phyloP scores from a whole-genome alignment of 2,888 invertebrate genomes.

The Spisula solida region DNA sequence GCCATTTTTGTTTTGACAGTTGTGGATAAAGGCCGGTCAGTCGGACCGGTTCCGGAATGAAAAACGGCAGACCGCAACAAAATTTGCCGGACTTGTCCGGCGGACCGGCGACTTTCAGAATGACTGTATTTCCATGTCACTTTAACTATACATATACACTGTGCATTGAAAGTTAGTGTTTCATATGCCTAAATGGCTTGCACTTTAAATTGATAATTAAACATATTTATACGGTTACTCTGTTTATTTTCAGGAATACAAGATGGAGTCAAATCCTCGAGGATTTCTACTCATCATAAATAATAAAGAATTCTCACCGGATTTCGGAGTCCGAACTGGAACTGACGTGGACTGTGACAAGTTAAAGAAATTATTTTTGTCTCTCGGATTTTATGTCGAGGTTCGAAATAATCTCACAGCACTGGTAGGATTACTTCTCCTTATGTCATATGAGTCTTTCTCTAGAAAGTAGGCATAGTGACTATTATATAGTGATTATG shows the following conservation, averaged over 20 bases:
- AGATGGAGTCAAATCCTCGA: slow-evolving; percentile 75
- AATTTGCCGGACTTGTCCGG: background rate
- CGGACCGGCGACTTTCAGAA: too few relatives aligned
- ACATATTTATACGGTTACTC: background rate
- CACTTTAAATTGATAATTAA: background rate
- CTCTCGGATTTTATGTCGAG: slow-evolving; percentile 72
- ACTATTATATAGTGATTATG: too few relatives aligned
- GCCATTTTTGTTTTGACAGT: too few relatives aligned
- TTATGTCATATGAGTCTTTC: too few relatives aligned
- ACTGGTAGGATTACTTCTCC: background rate
- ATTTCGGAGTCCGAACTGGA: slow-evolving; percentile 65
- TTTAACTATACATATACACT: background rate
- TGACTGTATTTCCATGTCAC: background rate
- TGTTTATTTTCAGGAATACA: slow-evolving; percentile 69
- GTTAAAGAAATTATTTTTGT: slow-evolving; percentile 68
- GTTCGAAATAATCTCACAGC: slow-evolving; percentile 69
- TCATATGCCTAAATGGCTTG: background rate
- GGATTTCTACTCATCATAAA: slow-evolving; percentile 77
- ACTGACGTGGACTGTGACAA: slow-evolving; percentile 74
- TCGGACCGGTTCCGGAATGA: too few relatives aligned
- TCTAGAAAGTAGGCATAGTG: too few relatives aligned
- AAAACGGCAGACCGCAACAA: too few relatives aligned
- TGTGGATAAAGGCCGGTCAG: too few relatives aligned
- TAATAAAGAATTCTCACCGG: slow-evolving; percentile 69
- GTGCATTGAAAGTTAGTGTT: too few relatives aligned